Evolutionary conservation across 1,140 invertebrate genomes (phyloP).

Genomic region (Atopsyche davidsoni): DNA sequence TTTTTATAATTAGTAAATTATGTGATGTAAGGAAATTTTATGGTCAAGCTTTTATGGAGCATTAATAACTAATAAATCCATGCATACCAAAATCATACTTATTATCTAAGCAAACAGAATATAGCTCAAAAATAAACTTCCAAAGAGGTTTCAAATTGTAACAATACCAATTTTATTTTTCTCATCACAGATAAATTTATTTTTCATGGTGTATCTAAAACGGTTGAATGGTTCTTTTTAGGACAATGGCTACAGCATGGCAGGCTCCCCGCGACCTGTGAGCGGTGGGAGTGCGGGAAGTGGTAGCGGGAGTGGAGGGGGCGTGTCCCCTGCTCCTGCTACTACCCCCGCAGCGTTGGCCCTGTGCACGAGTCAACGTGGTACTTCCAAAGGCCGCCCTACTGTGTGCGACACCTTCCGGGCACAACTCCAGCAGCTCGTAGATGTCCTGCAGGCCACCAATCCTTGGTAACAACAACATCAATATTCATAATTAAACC

Average conservation of each 20-base stretch:
- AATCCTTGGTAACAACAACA: slow-evolving; percentile 71
- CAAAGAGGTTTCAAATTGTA: too few relatives aligned
- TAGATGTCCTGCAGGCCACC: slow-evolving; percentile 85
- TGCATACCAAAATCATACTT: too few relatives aligned
- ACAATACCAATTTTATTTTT: too few relatives aligned
- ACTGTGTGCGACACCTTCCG: slow-evolving; percentile 92
- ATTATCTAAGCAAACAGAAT: too few relatives aligned
- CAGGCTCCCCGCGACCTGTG: slow-evolving; percentile 19
- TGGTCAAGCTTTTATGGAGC: too few relatives aligned
- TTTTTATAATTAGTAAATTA: too few relatives aligned
- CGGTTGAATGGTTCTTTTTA: slow-evolving; percentile 15
- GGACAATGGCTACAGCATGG: slow-evolving; percentile 21
- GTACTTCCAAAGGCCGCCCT: slow-evolving; percentile 85
- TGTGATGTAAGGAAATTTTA: too few relatives aligned
- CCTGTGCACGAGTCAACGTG: slow-evolving; percentile 64
- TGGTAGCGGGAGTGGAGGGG: not conserved
- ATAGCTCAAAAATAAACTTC: too few relatives aligned
- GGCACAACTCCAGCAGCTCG: slow-evolving; percentile 82
- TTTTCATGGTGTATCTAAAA: too few relatives aligned
- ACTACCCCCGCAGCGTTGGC: slow-evolving; percentile 12
- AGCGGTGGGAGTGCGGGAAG: slow-evolving; percentile 8
- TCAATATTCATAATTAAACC: not conserved
- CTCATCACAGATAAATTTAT: too few relatives aligned
- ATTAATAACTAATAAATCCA: too few relatives aligned
- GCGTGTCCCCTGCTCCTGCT: slow-evolving; percentile 11